Conservation (phyloP, 1,140 invertebrate species). For the Drosophila saltans region DNA sequence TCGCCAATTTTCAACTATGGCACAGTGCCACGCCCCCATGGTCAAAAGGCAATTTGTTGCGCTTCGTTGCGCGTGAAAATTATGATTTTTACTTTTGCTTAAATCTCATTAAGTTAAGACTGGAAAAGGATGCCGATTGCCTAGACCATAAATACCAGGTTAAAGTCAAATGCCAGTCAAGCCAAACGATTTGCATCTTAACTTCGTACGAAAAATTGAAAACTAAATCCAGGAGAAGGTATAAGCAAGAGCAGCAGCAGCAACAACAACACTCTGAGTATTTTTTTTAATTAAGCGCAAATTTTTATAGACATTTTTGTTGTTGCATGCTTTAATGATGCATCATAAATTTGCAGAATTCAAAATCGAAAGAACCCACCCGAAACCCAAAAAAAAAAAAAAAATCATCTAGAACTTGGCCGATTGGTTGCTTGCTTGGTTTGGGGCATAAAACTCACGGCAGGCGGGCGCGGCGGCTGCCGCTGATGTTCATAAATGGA, state of each 20-base stretch:
- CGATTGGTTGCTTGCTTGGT: too few species aligned
- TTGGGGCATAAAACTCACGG: conserved; percentile 57
- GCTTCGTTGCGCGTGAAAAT: conserved; percentile 79
- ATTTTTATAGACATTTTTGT: conserved; percentile 58
- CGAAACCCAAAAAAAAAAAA: not conserved
- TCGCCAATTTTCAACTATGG: conserved; percentile 49
- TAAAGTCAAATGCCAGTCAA: conserved; percentile 24
- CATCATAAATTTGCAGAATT: conserved; percentile 58
- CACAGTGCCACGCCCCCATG: conserved; percentile 63
- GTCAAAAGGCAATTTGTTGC: conserved; percentile 62
- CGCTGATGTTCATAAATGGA: conserved; percentile 48
- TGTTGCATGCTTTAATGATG: conserved; percentile 58
- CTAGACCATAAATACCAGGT: conserved; percentile 66
- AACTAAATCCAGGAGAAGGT: conserved; percentile 43
- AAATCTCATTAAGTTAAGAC: conserved; percentile 72
- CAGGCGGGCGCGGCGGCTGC: conserved; percentile 37
- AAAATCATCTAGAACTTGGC: not conserved
- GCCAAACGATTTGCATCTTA: conserved; percentile 56
- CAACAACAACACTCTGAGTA: not conserved
- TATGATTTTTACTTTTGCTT: conserved; percentile 72
- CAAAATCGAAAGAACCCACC: conserved; percentile 24
- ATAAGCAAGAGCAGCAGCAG: conserved; percentile 5
- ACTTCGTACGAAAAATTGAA: conserved; percentile 51
- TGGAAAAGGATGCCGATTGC: conserved; percentile 71
- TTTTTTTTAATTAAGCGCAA: conserved; percentile 68